These are phyloP conservation scores for Drosophila greeni DNA, from an alignment of 2,888 invertebrate species.

Conservation along the genomic window DNA sequence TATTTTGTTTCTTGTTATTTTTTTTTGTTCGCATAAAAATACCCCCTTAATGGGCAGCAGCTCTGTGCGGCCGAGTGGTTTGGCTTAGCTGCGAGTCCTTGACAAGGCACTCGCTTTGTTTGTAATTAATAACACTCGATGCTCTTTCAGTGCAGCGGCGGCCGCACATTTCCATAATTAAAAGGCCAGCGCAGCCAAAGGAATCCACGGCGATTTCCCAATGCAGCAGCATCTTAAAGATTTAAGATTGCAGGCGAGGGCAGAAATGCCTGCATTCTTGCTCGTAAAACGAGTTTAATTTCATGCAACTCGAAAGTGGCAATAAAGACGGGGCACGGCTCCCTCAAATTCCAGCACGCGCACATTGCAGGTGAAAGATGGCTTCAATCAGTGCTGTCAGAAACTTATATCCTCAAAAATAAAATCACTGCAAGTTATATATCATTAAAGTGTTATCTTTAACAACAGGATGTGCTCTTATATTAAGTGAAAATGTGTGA, in stretches of 20 bases:
- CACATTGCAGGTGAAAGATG: constrained; percentile 43
- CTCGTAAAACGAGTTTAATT: constrained; percentile 70
- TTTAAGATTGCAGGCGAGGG: constrained; percentile 44
- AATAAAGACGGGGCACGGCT: constrained; percentile 59
- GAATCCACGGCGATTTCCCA: constrained; percentile 3
- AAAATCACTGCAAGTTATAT: not conserved
- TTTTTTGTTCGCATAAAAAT: constrained; percentile 33
- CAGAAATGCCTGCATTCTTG: constrained; percentile 39
- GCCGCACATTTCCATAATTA: constrained; percentile 72
- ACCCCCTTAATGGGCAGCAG: constrained; percentile 52
- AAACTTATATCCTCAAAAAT: not conserved
- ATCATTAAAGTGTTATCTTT: too few species aligned
- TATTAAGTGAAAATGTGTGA: not conserved
- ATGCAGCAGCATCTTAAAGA: constrained; percentile 49
- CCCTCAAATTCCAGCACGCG: constrained; percentile 54
- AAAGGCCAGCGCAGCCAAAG: constrained; percentile 42
- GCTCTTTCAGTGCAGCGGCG: constrained; percentile 36
- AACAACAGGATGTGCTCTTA: too few species aligned
- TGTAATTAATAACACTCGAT: constrained; percentile 65
- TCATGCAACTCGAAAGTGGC: constrained; percentile 70
- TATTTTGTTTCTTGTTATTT: constrained; percentile 7
- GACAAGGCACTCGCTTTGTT: constrained; percentile 39
- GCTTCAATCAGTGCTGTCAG: constrained; percentile 11
- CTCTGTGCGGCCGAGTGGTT: constrained; percentile 44
- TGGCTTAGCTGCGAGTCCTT: constrained; percentile 38